Percentiles rank a stretch among this genome's conserved stretches.
phyloP scores from a whole-genome alignment of 2,797 vertebrate genomes.

The Rhinogobio ventralis region DNA sequence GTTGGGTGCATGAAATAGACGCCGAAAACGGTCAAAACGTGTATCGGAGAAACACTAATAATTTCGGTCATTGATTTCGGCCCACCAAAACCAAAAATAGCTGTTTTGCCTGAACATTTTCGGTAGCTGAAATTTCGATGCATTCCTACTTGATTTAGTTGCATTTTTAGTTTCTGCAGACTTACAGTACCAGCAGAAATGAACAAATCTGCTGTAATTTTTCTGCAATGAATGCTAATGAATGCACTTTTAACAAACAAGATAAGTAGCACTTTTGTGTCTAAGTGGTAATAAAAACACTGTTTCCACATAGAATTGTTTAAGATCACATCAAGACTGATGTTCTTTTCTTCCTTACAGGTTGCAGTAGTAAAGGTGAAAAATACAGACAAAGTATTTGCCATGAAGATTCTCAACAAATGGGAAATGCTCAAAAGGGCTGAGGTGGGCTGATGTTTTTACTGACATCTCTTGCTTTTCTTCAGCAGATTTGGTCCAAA shows the following conservation, averaged over 20 bases:
- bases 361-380: slow-evolving; percentile 98
- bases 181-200: not conserved
- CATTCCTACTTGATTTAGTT: not conserved
- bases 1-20: too few relatives aligned
- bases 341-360: slow-evolving; percentile 69
- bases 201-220: not conserved
- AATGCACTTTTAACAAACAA: not conserved
- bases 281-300: not conserved
- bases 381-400: slow-evolving; percentile 97
- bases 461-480: slow-evolving; percentile 32
- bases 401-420: slow-evolving; percentile 99
- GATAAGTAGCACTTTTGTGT: not conserved
- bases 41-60: not conserved
- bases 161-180: not conserved
- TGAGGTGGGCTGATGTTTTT: slow-evolving; percentile 83
- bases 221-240: not conserved
- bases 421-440: slow-evolving; percentile 99
- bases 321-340: slow-evolving; percentile 6
- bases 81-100: not conserved
- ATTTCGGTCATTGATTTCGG: not conserved
- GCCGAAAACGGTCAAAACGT: not conserved
- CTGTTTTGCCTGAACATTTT: too few relatives aligned
- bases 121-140: not conserved
- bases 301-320: not conserved
- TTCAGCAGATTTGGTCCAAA: not conserved